Base-by-base conservation (phyloP, 2,888 invertebrate species). In the Bhutanitis thaidina region DNA sequence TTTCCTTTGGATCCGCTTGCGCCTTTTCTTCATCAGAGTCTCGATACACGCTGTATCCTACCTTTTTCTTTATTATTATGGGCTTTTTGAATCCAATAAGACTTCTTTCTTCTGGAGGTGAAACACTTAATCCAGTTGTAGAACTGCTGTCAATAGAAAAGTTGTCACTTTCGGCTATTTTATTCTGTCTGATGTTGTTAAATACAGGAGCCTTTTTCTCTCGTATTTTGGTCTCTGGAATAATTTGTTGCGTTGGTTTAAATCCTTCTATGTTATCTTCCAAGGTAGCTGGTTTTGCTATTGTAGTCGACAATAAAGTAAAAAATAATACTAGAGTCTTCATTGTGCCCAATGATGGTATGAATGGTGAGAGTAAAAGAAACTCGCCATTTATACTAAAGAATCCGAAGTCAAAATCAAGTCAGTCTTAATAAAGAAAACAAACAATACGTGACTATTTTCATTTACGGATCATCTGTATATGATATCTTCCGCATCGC, bases 281-380 rank as follows among this genome's bases (percentile, higher is more conserved):
- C 1, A 63, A 62, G 10, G 58, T 56, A 8, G 80, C 59, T 15
- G 88, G 87, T 29, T 81, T 80, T 52, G 85, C 78, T 40, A 73
- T 54, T 62, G 74, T 74, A 46, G 77, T 60, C 34, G 74, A 61
- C 53, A 65, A 77, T 64, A 85, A 58, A 64, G 78, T 74, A 60
- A 72, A 74, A 54, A 88, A 62, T 65, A 80, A 74, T 60, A 82
- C 63, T 60, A 82, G 59, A 62, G 74, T 78, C 83, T 83, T 84
- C 87, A 87, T 88, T 59, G 73, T 82, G 70, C 62, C 67, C 58
- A 59, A 57, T 61, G 59, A 41, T 59, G 60, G 54, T 65, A 72
- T 65, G 85, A 83, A 78, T 83, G 66, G 56, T 67, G 59, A 55
- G 54, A 61, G 55, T 46, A 54, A 57, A 56, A 30, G 47, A 57